These are phyloP conservation scores for Fundulus diaphanus DNA, from an alignment of 2,797 vertebrate species.

Conservation along the genomic window DNA sequence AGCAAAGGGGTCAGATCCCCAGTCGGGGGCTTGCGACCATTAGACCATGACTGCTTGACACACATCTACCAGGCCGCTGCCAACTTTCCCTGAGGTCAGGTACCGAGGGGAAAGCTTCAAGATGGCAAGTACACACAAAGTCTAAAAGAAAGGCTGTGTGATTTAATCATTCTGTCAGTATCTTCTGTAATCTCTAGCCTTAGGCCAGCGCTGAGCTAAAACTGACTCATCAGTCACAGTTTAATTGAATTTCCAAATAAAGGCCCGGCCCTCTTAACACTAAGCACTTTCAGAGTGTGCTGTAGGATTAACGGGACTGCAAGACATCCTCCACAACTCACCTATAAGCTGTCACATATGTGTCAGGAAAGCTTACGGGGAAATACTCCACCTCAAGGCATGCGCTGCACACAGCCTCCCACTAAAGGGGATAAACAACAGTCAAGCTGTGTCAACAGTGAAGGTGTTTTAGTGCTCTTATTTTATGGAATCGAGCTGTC, in stretches of 20 bases:
- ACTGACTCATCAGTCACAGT: conserved; percentile 48
- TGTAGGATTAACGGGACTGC: conserved; percentile 51
- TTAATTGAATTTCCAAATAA: conserved; percentile 66
- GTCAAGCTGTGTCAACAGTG: conserved; percentile 9
- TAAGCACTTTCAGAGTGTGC: conserved; percentile 44
- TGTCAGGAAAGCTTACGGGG: conserved; percentile 33
- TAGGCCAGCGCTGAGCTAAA: conserved; percentile 24
- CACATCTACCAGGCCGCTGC: conserved; percentile 49
- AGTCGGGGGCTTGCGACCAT: conserved; percentile 58
- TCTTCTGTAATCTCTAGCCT: conserved; percentile 52
- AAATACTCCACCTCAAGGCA: conserved; percentile 17
- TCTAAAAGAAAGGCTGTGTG: conserved; percentile 32
- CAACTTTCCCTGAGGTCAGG: conserved; percentile 54
- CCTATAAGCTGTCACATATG: conserved; percentile 44
- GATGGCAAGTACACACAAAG: conserved; percentile 30
- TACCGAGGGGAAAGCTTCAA: conserved; percentile 35
- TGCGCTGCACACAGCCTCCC: not conserved
- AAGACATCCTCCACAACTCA: conserved; percentile 57
- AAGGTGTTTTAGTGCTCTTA: not conserved
- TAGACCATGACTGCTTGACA: conserved; percentile 56
- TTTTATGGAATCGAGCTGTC: not conserved
- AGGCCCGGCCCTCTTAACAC: conserved; percentile 39
- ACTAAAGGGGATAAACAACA: conserved; percentile 11
- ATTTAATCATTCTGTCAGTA: conserved; percentile 49
- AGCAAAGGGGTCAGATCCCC: conserved; percentile 60